Evolutionary conservation across 2,797 vertebrate genomes (phyloP), one percentile per base, ranked within the genome.

Genomic region (Oryzias sinensis): DNA sequence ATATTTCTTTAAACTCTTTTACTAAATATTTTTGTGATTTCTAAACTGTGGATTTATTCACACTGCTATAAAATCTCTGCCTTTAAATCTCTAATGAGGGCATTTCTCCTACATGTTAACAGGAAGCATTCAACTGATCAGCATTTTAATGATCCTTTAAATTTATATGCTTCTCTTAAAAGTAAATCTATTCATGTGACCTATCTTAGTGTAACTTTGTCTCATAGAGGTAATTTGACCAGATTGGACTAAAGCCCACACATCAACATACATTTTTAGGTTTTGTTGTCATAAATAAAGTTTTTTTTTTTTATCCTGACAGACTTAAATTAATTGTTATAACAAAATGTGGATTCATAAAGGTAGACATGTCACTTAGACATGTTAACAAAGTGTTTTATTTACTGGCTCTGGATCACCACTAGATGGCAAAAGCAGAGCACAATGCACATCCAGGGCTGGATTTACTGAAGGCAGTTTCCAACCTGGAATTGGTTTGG

Each of bases 351-450:
- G 33, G 33, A 37, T 37, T 37, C 33, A 37, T 37, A 3, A 37
- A 37, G 9, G 33, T 37, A 37, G 11, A 37, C 13, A 33, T 33
- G 29, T 33, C 29, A 8, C 29, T 33, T 8, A 33, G 8, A 37
- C 33, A 11, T 2, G 9, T 37, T 11, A 37, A 11, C 9, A 37
- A 3, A 37, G 9, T 11, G 33, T 37, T 37, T 37, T 37, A 11
- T 37, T 11, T 37, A 11, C 33, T 11, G 9, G 33, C 9, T 11
- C 33, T 37, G 8, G 9, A 29, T 56, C 8, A 44, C 87, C 87
- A 85, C 82, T 73, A 88, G 87, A 77, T 82, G 87, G 85, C 87
- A 80, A 33, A 80, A 79, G 61, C 67, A 72, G 48, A 72, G 59
- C 75, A 16, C 43, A 54, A 46, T 5, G 14, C 43, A 11, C 25